Evolutionary conservation across 2,888 invertebrate species (phyloP).

Genomic region (Orthosia gothica): DNA sequence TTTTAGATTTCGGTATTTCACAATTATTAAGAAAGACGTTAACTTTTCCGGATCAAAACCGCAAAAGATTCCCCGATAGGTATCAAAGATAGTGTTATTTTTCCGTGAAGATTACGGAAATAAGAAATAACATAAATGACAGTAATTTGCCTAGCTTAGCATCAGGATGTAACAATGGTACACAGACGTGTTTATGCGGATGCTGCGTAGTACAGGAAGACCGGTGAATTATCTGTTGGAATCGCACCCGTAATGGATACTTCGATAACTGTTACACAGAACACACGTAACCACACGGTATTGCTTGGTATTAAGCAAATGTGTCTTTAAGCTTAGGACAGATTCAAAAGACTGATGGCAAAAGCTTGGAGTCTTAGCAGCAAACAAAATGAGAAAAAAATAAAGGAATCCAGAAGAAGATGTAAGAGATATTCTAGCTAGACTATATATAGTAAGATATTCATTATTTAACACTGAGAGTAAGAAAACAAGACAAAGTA

Average conservation of each 20-base stretch:
- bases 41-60: constrained; percentile 18
- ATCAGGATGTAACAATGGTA: constrained; percentile 58
- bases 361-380: not conserved
- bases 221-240: constrained; percentile 30
- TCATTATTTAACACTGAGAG: not conserved
- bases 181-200: constrained; percentile 49
- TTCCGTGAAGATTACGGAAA: constrained; percentile 46
- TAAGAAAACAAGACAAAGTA: not conserved
- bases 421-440: not conserved
- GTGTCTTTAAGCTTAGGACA: not conserved
- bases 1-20: not conserved
- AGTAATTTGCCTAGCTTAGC: constrained; percentile 51
- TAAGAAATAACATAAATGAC: constrained; percentile 46
- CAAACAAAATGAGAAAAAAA: not conserved
- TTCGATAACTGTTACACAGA: constrained; percentile 27
- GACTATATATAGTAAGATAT: not conserved
- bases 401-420: not conserved
- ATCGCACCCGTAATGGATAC: constrained; percentile 33
- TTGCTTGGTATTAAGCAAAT: constrained; percentile 13
- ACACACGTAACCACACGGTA: constrained; percentile 17
- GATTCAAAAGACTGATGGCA: not conserved
- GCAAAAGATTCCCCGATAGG: constrained; percentile 17
- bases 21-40: not conserved
- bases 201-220: constrained; percentile 59
- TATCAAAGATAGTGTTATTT: constrained; percentile 24